These are phyloP conservation scores for Peromyscus nudipes DNA, from an alignment of 2,797 vertebrate genomes.

Conservation along the genomic window DNA sequence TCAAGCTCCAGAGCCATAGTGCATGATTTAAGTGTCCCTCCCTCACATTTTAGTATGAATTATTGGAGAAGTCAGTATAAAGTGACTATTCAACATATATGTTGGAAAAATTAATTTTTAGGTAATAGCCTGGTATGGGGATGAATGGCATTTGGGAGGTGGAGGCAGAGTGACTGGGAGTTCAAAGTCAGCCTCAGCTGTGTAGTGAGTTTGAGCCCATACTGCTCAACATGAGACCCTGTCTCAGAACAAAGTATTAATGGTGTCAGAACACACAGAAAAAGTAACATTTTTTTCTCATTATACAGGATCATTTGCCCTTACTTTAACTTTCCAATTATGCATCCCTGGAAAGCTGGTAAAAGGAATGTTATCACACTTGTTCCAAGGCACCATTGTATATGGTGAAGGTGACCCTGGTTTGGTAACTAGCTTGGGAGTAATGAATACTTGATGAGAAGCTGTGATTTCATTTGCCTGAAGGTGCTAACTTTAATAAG, in stretches of 20 bases:
- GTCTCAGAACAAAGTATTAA: background rate
- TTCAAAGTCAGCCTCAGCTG: background rate
- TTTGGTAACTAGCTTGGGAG: background rate
- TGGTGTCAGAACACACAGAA: background rate
- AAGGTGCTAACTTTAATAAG: background rate
- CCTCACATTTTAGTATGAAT: background rate
- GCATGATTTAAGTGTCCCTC: background rate
- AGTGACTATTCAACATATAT: background rate
- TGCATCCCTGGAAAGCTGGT: background rate
- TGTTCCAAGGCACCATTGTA: background rate
- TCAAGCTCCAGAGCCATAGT: background rate
- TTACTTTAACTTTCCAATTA: constrained; percentile 27
- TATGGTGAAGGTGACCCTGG: background rate
- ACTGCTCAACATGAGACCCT: background rate
- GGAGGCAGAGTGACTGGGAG: background rate
- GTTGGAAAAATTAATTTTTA: background rate
- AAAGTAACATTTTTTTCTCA: background rate
- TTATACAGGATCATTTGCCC: background rate
- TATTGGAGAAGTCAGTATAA: background rate
- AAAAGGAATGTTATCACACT: background rate
- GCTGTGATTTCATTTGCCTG: background rate
- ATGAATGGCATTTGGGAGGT: background rate
- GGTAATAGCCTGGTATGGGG: background rate
- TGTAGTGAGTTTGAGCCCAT: background rate
- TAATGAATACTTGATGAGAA: constrained; percentile 7